Evolutionary conservation across 2,797 vertebrate species (phyloP), one percentile per base, ranked within the genome.

Genomic region (Taenioides sp.): DNA sequence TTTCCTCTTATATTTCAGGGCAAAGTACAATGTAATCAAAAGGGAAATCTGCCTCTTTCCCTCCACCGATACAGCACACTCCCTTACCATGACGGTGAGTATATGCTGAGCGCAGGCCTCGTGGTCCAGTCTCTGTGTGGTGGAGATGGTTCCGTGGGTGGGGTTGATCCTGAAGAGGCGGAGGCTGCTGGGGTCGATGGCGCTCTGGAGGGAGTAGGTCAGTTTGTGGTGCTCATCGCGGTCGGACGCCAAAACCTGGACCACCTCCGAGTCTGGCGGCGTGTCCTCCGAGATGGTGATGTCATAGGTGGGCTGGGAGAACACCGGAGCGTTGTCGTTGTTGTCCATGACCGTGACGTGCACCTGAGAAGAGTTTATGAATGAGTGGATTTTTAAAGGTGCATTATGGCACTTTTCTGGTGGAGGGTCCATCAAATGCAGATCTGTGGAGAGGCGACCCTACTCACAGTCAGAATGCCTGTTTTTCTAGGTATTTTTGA

Each of bases 321-420:
- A 99, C 81, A 97, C 87, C 0, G 98, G 97, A 31, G 95, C 91
- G 0, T 99, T 98, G 91, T 99, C 98, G 16, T 99, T 99, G 89
- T 95, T 95, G 94, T 99, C 98, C 87, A 98, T 80, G 43, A 99
- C 95, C 69, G 90, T 96, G 85, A 99, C 94, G 80, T 96, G 93
- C 76, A 99, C 96, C 97, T 98, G 73, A 14, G 49, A 14, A 66
- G 49, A 34, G 12, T 37, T 37, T 34, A 14, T 9, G 16, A 20
- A 40, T 27, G 57, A 54, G 50, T 20, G 4, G 2, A 27, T 27
- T 3, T 31, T n/a, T 4, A 1, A 34, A 34, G 34, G 34, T 34
- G 28, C 34, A 34, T 34, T 34, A 1, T 34, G 34, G 7, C 6
- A 34, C 34, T 34, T 34, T 34, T 34, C 1, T 7, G 34, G 34